Percentiles rank a stretch among this genome's conserved stretches.
Evolutionary conservation across 2,888 invertebrate species (phyloP).

Genomic region (Ormyrus thymus): DNA sequence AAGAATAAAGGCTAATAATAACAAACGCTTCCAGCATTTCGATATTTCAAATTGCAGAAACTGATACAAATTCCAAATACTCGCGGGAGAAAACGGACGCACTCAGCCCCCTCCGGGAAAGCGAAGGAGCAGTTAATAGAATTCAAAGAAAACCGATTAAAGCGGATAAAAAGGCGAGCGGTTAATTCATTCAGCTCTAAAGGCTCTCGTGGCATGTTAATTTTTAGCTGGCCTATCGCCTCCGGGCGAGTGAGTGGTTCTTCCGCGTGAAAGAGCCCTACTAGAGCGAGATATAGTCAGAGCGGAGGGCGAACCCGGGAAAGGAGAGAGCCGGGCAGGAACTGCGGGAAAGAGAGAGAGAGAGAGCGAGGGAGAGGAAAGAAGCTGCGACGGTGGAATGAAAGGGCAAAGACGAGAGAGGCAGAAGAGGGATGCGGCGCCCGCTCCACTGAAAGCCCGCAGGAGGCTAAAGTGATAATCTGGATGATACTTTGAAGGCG

Average conservation of each 20-base stretch:
- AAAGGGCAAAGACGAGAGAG: neutral
- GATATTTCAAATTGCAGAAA: too few species aligned
- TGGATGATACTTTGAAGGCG: slow-evolving; percentile 13
- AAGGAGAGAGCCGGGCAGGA: neutral
- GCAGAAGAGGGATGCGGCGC: neutral
- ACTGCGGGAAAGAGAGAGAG: neutral
- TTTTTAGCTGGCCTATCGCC: neutral
- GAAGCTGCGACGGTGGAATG: neutral
- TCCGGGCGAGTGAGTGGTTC: neutral
- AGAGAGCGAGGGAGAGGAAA: slow-evolving; percentile 7
- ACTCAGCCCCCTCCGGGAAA: too few species aligned
- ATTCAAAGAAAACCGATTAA: too few species aligned
- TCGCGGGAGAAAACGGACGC: too few species aligned
- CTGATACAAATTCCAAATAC: too few species aligned
- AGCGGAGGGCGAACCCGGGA: neutral
- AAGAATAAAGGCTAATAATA: too few species aligned
- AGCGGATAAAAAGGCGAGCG: neutral
- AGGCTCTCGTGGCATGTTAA: neutral
- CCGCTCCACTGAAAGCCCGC: neutral
- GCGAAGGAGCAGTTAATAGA: too few species aligned
- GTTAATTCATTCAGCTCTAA: neutral
- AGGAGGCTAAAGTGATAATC: slow-evolving; percentile 17
- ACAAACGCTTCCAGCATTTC: too few species aligned
- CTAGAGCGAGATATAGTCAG: neutral
- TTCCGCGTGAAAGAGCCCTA: neutral